Evolutionary conservation across 2,113 vertebrate genomes (phyloP), one percentile per base, ranked within the genome.

Genomic region (Loxodonta africana): DNA sequence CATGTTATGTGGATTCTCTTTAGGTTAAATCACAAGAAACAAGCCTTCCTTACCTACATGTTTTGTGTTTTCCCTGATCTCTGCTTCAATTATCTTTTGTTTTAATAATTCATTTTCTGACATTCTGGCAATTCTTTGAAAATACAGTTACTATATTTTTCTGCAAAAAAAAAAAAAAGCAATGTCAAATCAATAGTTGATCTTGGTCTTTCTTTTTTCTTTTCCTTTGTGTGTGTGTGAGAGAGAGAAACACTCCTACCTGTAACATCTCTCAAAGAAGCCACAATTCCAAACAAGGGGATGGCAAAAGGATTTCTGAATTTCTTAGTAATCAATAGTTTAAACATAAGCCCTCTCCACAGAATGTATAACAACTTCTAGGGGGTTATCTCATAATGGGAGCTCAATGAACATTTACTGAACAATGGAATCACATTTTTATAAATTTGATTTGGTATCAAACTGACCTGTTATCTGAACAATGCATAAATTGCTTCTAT

Each of bases 71-170:
- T 74, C 57, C 33, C 15, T 62, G 20, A 63, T 63, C n/a, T 83
- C 46, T 88, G 10, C 85, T 92, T 76, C 20, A 17, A 67, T 80
- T 76, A 77, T 57, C 14, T 84, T 95, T 93, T 91, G 4, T 25
- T 17, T 1, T 80, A 51, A 57, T 73, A 44, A 89, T 96, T 92
- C 89, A 77, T 78, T 82, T 77, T 77, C 33, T 85, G 15, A 94
- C 69, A 91, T 82, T 7, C 86, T 76, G n/a, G 77, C 5, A 33
- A 33, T 57, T 4, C 28, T 41, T 94, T 82, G 33, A 89, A 95
- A 94, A 81, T 65, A 85, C 15, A 90, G 65, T 48, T 90, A 65
- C 26, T 77, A 23, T 57, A 65, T 53, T 60, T 95, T 96, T 95
- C 73, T 88, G 12, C 18, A 85, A 96, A 91, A 41, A 91, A 30